Percentiles rank a stretch among this genome's conserved stretches.
These are phyloP conservation scores for Autographa pulchrina DNA, from an alignment of 2,888 invertebrate species.

Conservation along the genomic window DNA sequence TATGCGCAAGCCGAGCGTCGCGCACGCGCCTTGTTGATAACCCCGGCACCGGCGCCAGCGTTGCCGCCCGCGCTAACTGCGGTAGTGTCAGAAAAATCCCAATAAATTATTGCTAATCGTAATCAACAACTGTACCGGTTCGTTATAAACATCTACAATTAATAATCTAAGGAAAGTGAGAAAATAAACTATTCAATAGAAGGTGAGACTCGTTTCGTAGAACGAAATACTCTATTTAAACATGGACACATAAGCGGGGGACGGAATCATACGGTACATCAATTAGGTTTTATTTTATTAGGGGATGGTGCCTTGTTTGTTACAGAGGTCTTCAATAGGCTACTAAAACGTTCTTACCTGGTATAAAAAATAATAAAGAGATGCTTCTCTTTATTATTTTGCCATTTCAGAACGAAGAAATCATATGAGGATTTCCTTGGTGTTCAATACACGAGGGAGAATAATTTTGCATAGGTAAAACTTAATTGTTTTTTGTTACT, in stretches of 20 bases:
- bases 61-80: slow-evolving; percentile 58
- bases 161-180: slow-evolving; percentile 12
- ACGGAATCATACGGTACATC: too few relatives aligned
- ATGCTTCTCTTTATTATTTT: too few relatives aligned
- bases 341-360: too few relatives aligned
- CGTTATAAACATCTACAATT: slow-evolving; percentile 19
- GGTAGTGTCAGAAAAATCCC: slow-evolving; percentile 49
- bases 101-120: slow-evolving; percentile 22
- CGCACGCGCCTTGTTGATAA: slow-evolving; percentile 87
- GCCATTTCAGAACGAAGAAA: too few relatives aligned
- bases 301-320: too few relatives aligned
- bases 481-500: background rate
- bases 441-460: too few relatives aligned
- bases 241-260: too few relatives aligned
- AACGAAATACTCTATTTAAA: background rate
- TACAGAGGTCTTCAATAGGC: too few relatives aligned
- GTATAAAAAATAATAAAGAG: too few relatives aligned
- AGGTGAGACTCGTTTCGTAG: background rate
- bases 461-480: too few relatives aligned
- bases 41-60: slow-evolving; percentile 81
- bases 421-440: too few relatives aligned
- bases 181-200: slow-evolving; percentile 2
- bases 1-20: slow-evolving; percentile 78
- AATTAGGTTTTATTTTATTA: too few relatives aligned
- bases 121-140: slow-evolving; percentile 31